phyloP scores from a whole-genome alignment of 2,888 invertebrate genomes.

The Hypena proboscidalis region DNA sequence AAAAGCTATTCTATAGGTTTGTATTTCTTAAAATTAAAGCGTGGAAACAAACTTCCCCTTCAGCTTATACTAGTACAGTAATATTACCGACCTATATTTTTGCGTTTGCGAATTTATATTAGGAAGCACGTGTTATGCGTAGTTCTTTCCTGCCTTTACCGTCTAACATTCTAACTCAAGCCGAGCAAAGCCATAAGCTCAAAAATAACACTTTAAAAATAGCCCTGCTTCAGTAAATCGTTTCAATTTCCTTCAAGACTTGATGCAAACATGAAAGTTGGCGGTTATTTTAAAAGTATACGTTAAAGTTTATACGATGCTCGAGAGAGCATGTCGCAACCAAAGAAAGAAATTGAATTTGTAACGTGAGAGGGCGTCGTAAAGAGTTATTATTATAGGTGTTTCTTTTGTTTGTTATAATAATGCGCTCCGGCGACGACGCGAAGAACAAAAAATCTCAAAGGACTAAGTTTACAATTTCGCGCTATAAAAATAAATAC shows the following conservation, averaged over 20 bases:
- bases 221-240: slow-evolving; percentile 41
- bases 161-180: slow-evolving; percentile 9
- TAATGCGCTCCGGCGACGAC: slow-evolving; percentile 44
- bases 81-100: no score
- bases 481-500: slow-evolving; percentile 33
- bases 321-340: slow-evolving; percentile 47
- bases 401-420: slow-evolving; percentile 58
- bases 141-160: neutral
- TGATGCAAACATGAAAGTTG: slow-evolving; percentile 54
- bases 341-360: slow-evolving; percentile 70
- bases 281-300: slow-evolving; percentile 61
- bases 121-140: no score
- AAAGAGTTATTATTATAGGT: slow-evolving; percentile 60
- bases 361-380: slow-evolving; percentile 61
- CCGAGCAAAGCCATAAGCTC: slow-evolving; percentile 15
- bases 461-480: slow-evolving; percentile 39
- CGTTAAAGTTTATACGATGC: slow-evolving; percentile 57
- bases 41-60: no score
- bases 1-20: no score
- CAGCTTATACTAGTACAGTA: no score
- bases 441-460: slow-evolving; percentile 31
- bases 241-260: slow-evolving; percentile 51
- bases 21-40: no score
- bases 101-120: no score
- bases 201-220: slow-evolving; percentile 42